A percentile compares a stretch with the other conserved stretches of the same genome.
Conservation (phyloP, 2,113 vertebrate genomes). For the Xiphophorus couchianus region DNA sequence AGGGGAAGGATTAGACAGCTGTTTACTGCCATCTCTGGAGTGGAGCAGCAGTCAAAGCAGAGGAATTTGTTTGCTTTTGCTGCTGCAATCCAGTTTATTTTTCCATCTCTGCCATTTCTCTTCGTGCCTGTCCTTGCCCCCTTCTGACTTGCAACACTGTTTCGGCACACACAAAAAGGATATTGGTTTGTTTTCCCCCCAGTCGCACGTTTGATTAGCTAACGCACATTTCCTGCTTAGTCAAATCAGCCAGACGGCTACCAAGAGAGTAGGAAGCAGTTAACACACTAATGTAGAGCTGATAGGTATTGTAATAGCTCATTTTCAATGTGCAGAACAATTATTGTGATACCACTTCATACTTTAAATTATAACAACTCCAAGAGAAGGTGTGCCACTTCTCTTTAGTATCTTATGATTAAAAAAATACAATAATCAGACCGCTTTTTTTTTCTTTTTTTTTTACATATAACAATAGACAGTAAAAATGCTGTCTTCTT, state of each 20-base stretch:
- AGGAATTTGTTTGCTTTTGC: conserved; percentile 62
- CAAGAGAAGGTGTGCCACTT: neutral
- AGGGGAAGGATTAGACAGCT: conserved; percentile 63
- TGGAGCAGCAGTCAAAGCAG: conserved; percentile 56
- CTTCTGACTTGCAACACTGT: neutral
- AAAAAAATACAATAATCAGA: neutral
- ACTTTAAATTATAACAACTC: neutral
- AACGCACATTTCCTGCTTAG: neutral
- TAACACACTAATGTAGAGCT: neutral
- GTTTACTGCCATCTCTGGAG: conserved; percentile 66
- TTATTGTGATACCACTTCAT: neutral
- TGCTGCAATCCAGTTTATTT: conserved; percentile 49
- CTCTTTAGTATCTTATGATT: neutral
- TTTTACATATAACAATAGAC: neutral
- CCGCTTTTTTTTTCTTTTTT: neutral
- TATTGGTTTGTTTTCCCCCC: neutral
- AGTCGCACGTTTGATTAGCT: neutral
- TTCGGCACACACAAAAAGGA: conserved; percentile 3
- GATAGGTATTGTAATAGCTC: neutral
- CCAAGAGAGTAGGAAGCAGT: neutral
- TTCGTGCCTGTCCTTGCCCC: neutral
- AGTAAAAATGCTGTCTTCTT: neutral
- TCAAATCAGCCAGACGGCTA: neutral
- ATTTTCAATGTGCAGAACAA: neutral
- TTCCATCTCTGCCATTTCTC: conserved; percentile 46